phyloP scores from a whole-genome alignment of 2,888 invertebrate genomes.

The Asteroscopus sphinx region DNA sequence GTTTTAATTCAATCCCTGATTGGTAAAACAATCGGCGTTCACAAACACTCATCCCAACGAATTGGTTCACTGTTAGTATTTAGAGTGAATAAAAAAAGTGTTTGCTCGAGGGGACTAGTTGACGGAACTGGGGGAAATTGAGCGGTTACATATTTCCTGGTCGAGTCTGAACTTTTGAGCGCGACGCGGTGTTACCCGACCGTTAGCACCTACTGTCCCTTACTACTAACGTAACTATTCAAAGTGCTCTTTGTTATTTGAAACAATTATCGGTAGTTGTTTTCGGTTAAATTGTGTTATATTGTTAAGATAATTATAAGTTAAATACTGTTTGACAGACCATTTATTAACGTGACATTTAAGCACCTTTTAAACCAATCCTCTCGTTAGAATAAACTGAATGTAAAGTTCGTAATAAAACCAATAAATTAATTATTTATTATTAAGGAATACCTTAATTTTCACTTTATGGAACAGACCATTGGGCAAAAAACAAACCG shows the following conservation, averaged over 20 bases:
- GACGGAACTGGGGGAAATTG: slow-evolving; percentile 58
- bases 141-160: slow-evolving; percentile 57
- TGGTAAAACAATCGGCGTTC: slow-evolving; percentile 26
- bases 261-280: slow-evolving; percentile 5
- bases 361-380: slow-evolving; percentile 3
- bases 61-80: slow-evolving; percentile 38
- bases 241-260: slow-evolving; percentile 14
- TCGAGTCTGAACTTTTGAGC: slow-evolving; percentile 31
- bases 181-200: slow-evolving; percentile 39
- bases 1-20: slow-evolving; percentile 31
- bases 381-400: slow-evolving; percentile 1
- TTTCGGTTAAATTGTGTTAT: slow-evolving; percentile 4
- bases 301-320: no score
- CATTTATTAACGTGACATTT: slow-evolving; percentile 20
- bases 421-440: slow-evolving; percentile 3
- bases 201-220: slow-evolving; percentile 34
- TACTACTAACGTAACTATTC: slow-evolving; percentile 1
- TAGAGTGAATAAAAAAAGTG: slow-evolving; percentile 48
- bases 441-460: slow-evolving; percentile 16
- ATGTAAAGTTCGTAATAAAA: slow-evolving; percentile 6
- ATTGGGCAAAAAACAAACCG: slow-evolving; percentile 37
- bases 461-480: slow-evolving; percentile 4
- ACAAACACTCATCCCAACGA: slow-evolving; percentile 26
- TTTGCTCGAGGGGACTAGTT: slow-evolving; percentile 52
- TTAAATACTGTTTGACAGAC: no score